Percentiles rank a stretch among this genome's conserved stretches.
Evolutionary conservation across 2,888 invertebrate genomes (phyloP).

Genomic region (Drosophila rubida): DNA sequence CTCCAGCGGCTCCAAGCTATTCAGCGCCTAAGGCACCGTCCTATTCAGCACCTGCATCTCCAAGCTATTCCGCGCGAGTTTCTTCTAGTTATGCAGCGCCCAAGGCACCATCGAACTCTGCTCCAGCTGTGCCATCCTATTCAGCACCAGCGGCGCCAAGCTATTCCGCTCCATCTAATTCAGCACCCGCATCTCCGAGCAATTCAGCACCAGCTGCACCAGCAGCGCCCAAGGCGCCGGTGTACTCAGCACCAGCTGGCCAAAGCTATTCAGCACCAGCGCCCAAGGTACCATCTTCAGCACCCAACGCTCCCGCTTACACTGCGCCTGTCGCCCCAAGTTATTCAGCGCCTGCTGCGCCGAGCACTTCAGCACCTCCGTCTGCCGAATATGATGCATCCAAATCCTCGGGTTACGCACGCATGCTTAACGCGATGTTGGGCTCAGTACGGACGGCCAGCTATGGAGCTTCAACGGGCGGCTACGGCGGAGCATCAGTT

Average conservation of each 20-base stretch:
- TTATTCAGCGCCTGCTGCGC: conserved; percentile 13
- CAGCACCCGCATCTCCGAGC: conserved; percentile 27
- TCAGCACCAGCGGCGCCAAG: conserved; percentile 9
- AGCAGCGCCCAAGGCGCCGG: conserved; percentile 24
- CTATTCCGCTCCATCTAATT: conserved; percentile 20
- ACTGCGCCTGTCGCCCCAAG: conserved; percentile 8
- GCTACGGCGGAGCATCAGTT: conserved; percentile 43
- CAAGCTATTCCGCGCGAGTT: conserved; percentile 40
- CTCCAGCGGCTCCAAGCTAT: conserved; percentile 17
- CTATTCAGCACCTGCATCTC: conserved; percentile 21
- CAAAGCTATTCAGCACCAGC: conserved; percentile 29
- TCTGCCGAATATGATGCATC: conserved; percentile 8
- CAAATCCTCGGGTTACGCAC: conserved; percentile 33
- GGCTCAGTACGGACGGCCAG: conserved; percentile 33
- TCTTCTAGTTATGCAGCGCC: conserved; percentile 20
- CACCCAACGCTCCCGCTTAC: background rate
- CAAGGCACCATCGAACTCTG: conserved; percentile 1
- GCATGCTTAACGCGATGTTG: conserved; percentile 51
- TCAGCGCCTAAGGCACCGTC: conserved; percentile 12
- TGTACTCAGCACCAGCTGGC: conserved; percentile 34
- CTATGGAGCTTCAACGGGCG: conserved; percentile 35
- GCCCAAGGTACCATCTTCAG: conserved; percentile 8
- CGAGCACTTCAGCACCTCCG: conserved; percentile 11
- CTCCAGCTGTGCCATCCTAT: background rate
- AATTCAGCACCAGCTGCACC: conserved; percentile 17